These are phyloP conservation scores for Larimichthys polyactis DNA, from an alignment of 2,113 vertebrate species.

Conservation along the genomic window DNA sequence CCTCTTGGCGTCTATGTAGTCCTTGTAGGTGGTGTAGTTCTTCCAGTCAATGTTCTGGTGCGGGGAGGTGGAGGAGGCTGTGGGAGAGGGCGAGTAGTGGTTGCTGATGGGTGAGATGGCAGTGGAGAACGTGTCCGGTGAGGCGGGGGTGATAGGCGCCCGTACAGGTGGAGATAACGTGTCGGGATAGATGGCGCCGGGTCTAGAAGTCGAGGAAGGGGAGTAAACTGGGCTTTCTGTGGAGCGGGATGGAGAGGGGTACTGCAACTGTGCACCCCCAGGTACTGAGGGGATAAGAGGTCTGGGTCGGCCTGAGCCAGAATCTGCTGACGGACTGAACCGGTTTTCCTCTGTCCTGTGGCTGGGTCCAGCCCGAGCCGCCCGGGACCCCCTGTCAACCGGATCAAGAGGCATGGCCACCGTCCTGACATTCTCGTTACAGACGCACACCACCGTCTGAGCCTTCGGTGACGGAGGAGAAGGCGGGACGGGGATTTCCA, in stretches of 20 bases:
- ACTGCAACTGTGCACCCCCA: conserved; percentile 83
- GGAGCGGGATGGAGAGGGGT: conserved; percentile 74
- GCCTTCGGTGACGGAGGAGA: conserved; percentile 84
- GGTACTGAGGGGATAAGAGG: conserved; percentile 81
- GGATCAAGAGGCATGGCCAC: conserved; percentile 88
- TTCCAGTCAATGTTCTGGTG: conserved; percentile 99
- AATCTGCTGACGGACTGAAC: conserved; percentile 77
- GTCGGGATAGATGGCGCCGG: conserved; percentile 80
- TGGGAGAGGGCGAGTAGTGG: conserved; percentile 83
- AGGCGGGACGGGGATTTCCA: conserved; percentile 91
- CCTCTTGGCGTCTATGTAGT: conserved; percentile 95
- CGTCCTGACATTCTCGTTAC: conserved; percentile 89
- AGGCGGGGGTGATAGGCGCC: conserved; percentile 31
- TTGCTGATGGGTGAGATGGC: conserved; percentile 85
- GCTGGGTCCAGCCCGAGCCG: conserved; percentile 84
- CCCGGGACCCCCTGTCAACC: conserved; percentile 85
- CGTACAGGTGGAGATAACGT: conserved; percentile 63
- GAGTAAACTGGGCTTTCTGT: conserved; percentile 78
- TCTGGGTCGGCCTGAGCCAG: conserved; percentile 71
- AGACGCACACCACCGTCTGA: conserved; percentile 90
- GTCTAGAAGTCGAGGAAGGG: conserved; percentile 78
- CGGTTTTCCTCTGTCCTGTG: conserved; percentile 92
- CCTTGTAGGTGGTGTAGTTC: conserved; percentile 98
- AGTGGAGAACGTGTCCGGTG: conserved; percentile 70
- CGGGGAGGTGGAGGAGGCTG: conserved; percentile 86